A percentile compares a stretch with the other conserved stretches of the same genome.
These are phyloP conservation scores for Palythoa caribaeorum DNA, from an alignment of 92 coral and sea anemone species.

Conservation along the genomic window DNA sequence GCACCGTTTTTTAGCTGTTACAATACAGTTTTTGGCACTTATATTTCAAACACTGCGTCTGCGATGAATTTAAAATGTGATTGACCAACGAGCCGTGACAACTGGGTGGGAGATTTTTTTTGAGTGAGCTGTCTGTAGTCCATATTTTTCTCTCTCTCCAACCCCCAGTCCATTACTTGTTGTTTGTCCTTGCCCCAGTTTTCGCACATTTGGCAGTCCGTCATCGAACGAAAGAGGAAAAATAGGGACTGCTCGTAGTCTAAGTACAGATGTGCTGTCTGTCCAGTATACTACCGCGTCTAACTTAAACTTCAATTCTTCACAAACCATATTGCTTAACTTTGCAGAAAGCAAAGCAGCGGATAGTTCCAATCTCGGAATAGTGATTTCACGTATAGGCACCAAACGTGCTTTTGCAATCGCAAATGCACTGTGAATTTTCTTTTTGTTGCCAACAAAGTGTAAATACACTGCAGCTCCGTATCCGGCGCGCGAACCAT, in stretches of 20 bases:
- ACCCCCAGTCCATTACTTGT: constrained; percentile 55
- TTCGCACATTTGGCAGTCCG: too few relatives aligned
- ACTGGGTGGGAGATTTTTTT: too few relatives aligned
- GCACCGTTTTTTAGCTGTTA: too few relatives aligned
- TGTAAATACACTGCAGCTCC: constrained; percentile 56
- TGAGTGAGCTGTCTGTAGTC: too few relatives aligned
- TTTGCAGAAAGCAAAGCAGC: constrained; percentile 59
- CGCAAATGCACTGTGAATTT: constrained; percentile 59
- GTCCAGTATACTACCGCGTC: constrained; percentile 53
- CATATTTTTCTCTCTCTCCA: neutral
- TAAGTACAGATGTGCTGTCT: constrained; percentile 56
- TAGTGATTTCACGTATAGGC: constrained; percentile 60
- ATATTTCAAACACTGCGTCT: neutral
- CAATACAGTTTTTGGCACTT: too few relatives aligned
- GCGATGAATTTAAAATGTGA: constrained; percentile 12
- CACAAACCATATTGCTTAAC: constrained; percentile 16
- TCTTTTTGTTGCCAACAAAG: constrained; percentile 30
- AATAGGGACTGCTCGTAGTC: constrained; percentile 3
- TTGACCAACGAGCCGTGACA: too few relatives aligned
- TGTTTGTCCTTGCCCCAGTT: neutral
- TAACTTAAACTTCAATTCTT: constrained; percentile 49
- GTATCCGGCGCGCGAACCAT: constrained; percentile 46
- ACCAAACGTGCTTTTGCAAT: constrained; percentile 63
- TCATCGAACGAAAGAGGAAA: too few relatives aligned
- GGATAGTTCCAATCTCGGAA: constrained; percentile 56